Evolutionary conservation across 2,888 invertebrate genomes (phyloP), one percentile per base, ranked within the genome.

Genomic region (Sinopyrophorus schimmeli): DNA sequence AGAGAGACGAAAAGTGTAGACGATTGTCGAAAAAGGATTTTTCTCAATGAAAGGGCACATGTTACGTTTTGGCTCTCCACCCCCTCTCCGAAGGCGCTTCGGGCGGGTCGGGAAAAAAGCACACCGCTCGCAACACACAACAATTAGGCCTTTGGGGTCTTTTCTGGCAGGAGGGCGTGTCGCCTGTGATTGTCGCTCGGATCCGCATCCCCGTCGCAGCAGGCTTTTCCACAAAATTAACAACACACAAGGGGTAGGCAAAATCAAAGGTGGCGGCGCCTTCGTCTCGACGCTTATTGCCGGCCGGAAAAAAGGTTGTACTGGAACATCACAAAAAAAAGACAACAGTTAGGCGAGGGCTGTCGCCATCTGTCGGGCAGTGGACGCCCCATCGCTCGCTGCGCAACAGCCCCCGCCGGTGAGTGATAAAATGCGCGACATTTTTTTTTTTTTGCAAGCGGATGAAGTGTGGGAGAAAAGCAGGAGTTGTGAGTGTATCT

Each of bases 281-380:
- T n/a, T n/a, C n/a, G n/a, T n/a, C n/a, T n/a, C n/a, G 67, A 63
- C 67, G 62, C 61, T 71, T 72, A 74, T 68, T 73, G 73, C 59
- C 73, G 72, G 65, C 73, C 73, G 66, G 73, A 68, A 67, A 74
- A 74, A 61, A 74, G 70, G 63, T 73, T 72, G 66, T 73, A 74
- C 74, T 74, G 73, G 68, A 74, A 74, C 71, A 72, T 67, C 63
- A 69, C 65, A 69, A 69, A 65, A n/a, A n/a, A n/a, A n/a, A n/a
- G n/a, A n/a, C n/a, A n/a, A 67, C 60, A 65, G 64, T 69, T 68
- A 69, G 61, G 66, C 66, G 60, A 57, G 65, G 63, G 61, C 62
- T 65, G 64, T 60, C 60, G 61, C 49, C 10, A 5, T 37, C 30
- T 52, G 30, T 27, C 28, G 21, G 14, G 10, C 34, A 50, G 16